These are phyloP conservation scores for Falco naumanni DNA, from an alignment of 2,797 vertebrate species.

Conservation along the genomic window DNA sequence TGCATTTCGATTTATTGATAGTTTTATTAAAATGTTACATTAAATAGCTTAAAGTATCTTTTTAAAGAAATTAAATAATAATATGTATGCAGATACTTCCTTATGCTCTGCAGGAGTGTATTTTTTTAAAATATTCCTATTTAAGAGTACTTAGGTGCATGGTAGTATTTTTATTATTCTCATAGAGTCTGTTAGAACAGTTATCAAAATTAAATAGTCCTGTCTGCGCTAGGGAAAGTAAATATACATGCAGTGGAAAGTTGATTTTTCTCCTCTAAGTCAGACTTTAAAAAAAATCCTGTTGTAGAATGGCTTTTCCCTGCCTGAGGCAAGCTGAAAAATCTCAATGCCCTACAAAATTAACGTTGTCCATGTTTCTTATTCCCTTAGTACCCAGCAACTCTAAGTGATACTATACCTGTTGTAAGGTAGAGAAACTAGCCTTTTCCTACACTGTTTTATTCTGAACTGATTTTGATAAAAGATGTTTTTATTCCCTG, in stretches of 20 bases:
- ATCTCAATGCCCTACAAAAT: background rate
- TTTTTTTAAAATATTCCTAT: background rate
- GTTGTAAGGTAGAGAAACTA: background rate
- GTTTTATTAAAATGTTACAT: background rate
- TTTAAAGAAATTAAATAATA: background rate
- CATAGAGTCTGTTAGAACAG: background rate
- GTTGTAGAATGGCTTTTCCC: background rate
- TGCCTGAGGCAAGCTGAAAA: background rate
- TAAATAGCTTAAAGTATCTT: background rate
- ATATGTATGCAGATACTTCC: background rate
- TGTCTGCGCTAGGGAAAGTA: background rate
- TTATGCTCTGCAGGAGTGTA: background rate
- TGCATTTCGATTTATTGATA: background rate
- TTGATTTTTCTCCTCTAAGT: background rate
- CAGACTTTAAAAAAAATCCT: background rate
- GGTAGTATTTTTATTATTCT: background rate
- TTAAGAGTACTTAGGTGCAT: background rate
- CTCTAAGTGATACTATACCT: background rate
- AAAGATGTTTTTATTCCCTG: background rate
- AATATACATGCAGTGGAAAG: background rate
- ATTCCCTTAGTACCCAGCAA: background rate
- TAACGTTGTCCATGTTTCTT: background rate
- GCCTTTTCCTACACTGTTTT: background rate
- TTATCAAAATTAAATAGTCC: background rate
- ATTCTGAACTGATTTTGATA: background rate